These are phyloP conservation scores for Galleria mellonella DNA, from an alignment of 1,140 invertebrate species.

Conservation along the genomic window DNA sequence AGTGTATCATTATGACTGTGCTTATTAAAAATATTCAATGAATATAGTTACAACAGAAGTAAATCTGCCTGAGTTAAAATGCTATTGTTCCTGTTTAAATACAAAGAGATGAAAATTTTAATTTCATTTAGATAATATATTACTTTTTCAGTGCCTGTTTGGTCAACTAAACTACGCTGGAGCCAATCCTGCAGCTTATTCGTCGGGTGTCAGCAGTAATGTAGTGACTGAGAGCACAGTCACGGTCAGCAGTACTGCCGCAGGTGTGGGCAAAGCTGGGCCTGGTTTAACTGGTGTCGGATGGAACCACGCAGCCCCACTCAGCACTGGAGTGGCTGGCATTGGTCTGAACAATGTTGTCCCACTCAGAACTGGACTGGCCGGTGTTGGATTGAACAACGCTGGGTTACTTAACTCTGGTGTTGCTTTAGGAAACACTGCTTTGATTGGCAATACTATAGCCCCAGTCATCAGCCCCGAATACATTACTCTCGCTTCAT, in stretches of 20 bases:
- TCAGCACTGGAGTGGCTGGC: neutral
- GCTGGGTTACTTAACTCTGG: neutral
- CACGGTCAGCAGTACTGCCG: neutral
- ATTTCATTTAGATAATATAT: neutral
- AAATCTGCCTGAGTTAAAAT: too few species aligned
- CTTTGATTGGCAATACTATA: too few species aligned
- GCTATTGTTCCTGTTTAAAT: neutral
- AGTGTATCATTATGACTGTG: too few species aligned
- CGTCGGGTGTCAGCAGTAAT: neutral
- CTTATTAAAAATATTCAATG: too few species aligned
- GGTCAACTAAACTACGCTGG: neutral
- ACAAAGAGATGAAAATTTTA: neutral
- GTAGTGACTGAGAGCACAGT: neutral
- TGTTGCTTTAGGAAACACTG: neutral
- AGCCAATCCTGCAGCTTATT: too few species aligned
- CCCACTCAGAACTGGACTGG: neutral
- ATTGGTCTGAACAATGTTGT: neutral
- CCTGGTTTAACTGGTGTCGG: neutral
- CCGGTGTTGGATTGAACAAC: neutral
- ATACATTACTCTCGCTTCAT: neutral
- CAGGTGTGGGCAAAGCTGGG: neutral
- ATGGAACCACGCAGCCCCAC: neutral
- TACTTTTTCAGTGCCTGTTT: neutral
- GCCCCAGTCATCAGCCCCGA: neutral
- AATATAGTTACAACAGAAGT: too few species aligned